Evolutionary conservation across 2,888 invertebrate species (phyloP).

Genomic region (Crocallis elinguaria): DNA sequence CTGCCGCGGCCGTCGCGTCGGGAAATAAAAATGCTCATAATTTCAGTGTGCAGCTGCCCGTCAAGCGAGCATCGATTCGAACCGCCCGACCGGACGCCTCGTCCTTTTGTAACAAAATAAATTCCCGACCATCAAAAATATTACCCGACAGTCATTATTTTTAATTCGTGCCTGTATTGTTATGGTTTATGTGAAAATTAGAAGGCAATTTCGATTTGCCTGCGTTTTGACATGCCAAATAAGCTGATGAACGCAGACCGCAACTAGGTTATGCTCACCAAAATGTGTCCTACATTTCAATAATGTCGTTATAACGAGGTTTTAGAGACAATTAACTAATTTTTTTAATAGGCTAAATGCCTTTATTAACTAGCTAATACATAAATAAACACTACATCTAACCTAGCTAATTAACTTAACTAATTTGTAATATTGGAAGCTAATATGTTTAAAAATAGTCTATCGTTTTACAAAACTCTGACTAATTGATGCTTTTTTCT

Average conservation of each 20-base stretch:
- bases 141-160: constrained; percentile 69
- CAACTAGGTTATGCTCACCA: constrained; percentile 30
- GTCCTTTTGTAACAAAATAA: constrained; percentile 68
- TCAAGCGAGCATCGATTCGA: constrained; percentile 74
- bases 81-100: constrained; percentile 52
- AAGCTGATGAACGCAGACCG: constrained; percentile 31
- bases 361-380: too few relatives aligned
- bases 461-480: too few relatives aligned
- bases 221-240: constrained; percentile 22
- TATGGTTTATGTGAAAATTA: constrained; percentile 51
- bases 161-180: constrained; percentile 59
- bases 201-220: constrained; percentile 49
- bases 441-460: too few relatives aligned
- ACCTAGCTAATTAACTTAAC: too few relatives aligned
- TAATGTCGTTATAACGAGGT: constrained; percentile 8
- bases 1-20: constrained; percentile 48
- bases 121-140: constrained; percentile 74
- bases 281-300: constrained; percentile 31
- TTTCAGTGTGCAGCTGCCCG: constrained; percentile 82
- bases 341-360: too few relatives aligned
- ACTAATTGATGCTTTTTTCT: too few relatives aligned
- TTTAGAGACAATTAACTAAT: constrained; percentile 1
- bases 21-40: constrained; percentile 82
- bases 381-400: too few relatives aligned
- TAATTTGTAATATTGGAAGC: too few relatives aligned